These are phyloP conservation scores for Polia nebulosa DNA, from an alignment of 2,888 invertebrate species.

Conservation along the genomic window DNA sequence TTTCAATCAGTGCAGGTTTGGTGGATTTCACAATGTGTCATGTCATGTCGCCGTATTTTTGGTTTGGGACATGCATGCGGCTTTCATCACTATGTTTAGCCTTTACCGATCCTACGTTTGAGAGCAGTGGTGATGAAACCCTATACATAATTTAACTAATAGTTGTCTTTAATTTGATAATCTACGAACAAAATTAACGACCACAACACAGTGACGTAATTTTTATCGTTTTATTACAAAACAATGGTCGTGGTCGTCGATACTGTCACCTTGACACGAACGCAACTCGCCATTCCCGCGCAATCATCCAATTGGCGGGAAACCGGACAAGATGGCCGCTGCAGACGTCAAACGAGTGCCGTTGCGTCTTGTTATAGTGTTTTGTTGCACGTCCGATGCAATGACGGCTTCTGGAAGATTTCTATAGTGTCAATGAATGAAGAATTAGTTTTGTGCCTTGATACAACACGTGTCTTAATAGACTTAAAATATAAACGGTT, in stretches of 20 bases:
- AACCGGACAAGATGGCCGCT: conserved; percentile 83
- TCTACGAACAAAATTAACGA: too few relatives aligned
- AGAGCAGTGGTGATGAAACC: too few relatives aligned
- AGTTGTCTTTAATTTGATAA: too few relatives aligned
- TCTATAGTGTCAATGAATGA: conserved; percentile 2
- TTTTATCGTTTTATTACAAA: conserved; percentile 56
- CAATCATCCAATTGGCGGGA: conserved; percentile 87
- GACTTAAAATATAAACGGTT: not conserved
- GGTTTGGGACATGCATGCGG: too few relatives aligned
- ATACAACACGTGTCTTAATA: not conserved
- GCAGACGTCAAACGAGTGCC: conserved; percentile 54
- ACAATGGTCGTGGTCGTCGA: conserved; percentile 56
- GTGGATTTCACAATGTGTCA: too few relatives aligned
- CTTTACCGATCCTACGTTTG: too few relatives aligned
- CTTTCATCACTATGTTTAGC: too few relatives aligned
- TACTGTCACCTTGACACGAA: conserved; percentile 83
- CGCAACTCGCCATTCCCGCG: conserved; percentile 74
- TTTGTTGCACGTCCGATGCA: conserved; percentile 52
- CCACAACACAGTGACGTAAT: conserved; percentile 17
- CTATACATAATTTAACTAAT: too few relatives aligned
- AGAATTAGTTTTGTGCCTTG: not conserved
- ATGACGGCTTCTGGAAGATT: conserved; percentile 44
- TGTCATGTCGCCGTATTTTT: too few relatives aligned
- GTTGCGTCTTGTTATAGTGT: conserved; percentile 55
- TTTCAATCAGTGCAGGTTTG: too few relatives aligned